Conservation (phyloP, 2,797 vertebrate species). For the Octomys mimax region DNA sequence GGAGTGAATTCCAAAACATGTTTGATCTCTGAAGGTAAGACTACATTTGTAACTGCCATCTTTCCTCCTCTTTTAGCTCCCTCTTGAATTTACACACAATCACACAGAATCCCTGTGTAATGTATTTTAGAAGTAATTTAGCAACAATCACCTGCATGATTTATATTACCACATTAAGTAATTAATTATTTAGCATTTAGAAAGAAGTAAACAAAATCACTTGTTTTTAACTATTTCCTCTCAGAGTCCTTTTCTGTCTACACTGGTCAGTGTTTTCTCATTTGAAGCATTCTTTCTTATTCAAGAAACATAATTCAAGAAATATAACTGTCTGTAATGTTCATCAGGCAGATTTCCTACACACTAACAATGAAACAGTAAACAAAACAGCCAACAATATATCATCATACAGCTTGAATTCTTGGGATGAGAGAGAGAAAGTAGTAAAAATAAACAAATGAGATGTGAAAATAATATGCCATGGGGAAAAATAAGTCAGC, state of each 20-base stretch:
- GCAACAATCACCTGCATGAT: background rate
- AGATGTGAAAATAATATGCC: background rate
- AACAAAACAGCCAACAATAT: background rate
- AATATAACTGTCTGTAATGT: background rate
- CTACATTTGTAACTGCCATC: background rate
- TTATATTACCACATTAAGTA: background rate
- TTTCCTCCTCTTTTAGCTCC: background rate
- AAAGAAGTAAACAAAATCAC: background rate
- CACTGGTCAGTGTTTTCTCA: background rate
- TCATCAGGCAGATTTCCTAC: background rate
- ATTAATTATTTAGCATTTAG: background rate
- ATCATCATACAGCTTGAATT: background rate
- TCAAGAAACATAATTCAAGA: background rate
- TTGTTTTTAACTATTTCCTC: conserved; percentile 12
- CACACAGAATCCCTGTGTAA: background rate
- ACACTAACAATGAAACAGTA: background rate
- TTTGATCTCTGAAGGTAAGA: background rate
- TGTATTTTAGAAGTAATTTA: background rate
- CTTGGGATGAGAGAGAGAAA: background rate
- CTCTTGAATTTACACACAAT: background rate
- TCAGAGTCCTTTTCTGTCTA: background rate
- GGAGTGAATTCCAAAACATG: background rate
- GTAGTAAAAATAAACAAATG: background rate
- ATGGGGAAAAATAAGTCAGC: background rate
- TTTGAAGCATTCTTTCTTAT: background rate